Conservation (phyloP, 2,113 vertebrate genomes). For the Gulo gulo region DNA sequence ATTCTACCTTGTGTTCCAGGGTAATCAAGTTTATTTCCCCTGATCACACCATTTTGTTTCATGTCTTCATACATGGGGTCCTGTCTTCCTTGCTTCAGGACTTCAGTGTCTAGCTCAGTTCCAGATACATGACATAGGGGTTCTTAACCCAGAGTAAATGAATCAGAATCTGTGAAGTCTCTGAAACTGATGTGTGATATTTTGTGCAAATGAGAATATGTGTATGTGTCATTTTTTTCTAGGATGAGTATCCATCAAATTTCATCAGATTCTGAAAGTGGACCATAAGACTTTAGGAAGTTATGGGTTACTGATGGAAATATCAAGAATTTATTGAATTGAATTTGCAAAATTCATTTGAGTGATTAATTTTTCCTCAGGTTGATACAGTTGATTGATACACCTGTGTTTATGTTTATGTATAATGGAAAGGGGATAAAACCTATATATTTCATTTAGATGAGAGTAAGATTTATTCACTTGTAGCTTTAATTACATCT, state of each 20-base stretch:
- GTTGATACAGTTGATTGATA: not conserved
- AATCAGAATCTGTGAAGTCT: not conserved
- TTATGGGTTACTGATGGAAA: not conserved
- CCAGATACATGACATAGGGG: not conserved
- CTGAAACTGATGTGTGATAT: not conserved
- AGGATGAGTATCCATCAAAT: not conserved
- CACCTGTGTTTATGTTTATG: not conserved
- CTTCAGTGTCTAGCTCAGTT: not conserved
- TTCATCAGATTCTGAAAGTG: conserved; percentile 22
- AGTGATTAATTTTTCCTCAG: conserved; percentile 11
- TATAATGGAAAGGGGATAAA: not conserved
- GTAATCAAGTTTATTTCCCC: not conserved
- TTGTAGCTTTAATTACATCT: not conserved
- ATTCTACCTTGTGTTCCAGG: not conserved
- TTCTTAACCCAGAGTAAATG: not conserved
- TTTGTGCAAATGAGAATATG: not conserved
- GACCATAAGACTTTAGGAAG: not conserved
- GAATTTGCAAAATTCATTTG: not conserved
- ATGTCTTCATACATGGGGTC: not conserved
- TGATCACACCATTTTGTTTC: not conserved
- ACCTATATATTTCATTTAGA: not conserved
- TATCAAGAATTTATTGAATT: not conserved
- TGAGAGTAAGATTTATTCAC: not conserved
- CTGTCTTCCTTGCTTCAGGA: not conserved
- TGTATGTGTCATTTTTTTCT: not conserved